Base-by-base conservation (phyloP, 2,797 vertebrate species). In the Pyrrhura leucotis region DNA sequence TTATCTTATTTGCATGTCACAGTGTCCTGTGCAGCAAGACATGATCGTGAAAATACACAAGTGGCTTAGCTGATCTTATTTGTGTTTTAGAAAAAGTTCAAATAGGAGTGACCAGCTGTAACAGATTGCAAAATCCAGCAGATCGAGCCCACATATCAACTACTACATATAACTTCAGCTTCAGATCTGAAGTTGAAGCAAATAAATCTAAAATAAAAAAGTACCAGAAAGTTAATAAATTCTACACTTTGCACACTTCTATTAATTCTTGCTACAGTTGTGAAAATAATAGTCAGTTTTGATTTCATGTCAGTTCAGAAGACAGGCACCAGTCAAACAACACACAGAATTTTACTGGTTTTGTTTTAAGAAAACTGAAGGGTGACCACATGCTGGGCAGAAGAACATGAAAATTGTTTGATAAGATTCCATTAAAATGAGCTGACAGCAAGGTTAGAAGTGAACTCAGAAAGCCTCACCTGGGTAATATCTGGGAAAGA, bases 341-440 rank as follows among this genome's bases (percentile, higher is more conserved):
- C 62, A 78, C 42, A n/a, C 68, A 85, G 21, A 44, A 82, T 59
- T 95, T 88, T n/a, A 61, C 3, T 33, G n/a, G 72, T 93, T 95
- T 92, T 47, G 73, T 87, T 93, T 84, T 31, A 90, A 26, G 26
- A 84, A 89, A 88, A 73, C 45, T 62, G 58, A 89, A 93, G 56
- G 73, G 87, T 74, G 31, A 76, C 69, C 88, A 56, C 83, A 91
- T 66, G 14, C 61, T 92, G 65, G 71, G 42, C 45, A 93, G 54
- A 33, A 91, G 7, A 79, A 23, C 67, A 76, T 95, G 58, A 89
- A 88, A 69, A 93, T 59, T 92, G 45, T 91, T 96, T 92, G 54
- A 91, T 93, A 83, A 91, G 42, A 89, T 92, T 89, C 79, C 83
- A 87, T 93, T 95, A 93, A 95, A 95, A 21, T 83, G 44, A 95